Base-by-base conservation (phyloP, 92 coral and sea anemone species). In the Meandrina meandrites region DNA sequence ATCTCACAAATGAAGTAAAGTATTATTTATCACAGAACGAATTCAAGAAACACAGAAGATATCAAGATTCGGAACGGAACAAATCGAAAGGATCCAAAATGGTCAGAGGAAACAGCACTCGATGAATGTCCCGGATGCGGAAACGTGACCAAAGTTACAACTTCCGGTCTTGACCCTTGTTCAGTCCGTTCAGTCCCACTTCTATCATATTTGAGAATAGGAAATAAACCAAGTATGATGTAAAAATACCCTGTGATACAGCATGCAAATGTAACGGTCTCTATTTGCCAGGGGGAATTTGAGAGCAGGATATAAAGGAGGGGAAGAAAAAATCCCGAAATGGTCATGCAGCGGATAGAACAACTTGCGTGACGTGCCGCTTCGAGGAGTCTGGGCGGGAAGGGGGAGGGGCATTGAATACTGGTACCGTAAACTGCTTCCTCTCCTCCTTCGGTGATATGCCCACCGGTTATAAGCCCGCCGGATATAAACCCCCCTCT, bases 1-100 rank as follows among this genome's bases (percentile, higher is more conserved):
- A 86, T 90, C 16, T n/a, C 34, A 68, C 53, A 71, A 75, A 53
- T 62, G 56, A 84, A 75, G 37, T 24, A 56, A 12, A 69, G 28
- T 21, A 34, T 32, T 45, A 30, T 50, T 48, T 18, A 57, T 57
- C n/a, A 24, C 4, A 24, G 30, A 60, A 60, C 8, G 1, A 10
- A 19, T 1, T 24, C 50, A 18, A 11, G 21, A 22, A 56, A 50
- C 45, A n/a, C 27, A 22, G 13, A 6, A 51, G 22, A 32, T n/a
- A 47, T 0, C 16, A 6, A 79, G 35, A 16, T 51, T 79, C 72
- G 13, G 21, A 21, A 42, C 47, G 53, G 45, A 30, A 32, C 35
- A 36, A 22, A 73, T 19, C 42, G 50, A 18, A 73, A 73, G 51
- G n/a, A 36, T 2, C 30, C 17, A 22, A n/a, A 45, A 45, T 45